Evolutionary conservation across 23 tunicate species (phyloP), one percentile per base, ranked within the genome.

Genomic region (Pegea sp.): DNA sequence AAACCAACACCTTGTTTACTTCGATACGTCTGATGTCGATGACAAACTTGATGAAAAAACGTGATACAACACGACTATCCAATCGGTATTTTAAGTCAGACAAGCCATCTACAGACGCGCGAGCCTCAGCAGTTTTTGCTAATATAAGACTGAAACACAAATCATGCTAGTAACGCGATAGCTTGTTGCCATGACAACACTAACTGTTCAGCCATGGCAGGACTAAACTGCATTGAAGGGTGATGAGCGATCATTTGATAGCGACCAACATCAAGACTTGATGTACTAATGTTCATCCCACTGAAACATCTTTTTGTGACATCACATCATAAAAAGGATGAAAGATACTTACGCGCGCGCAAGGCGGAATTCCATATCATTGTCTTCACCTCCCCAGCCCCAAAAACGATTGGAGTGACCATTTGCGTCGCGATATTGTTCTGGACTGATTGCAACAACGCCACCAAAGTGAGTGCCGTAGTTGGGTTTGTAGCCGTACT

Each of bases 301-400:
- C 46, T 38, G 46, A 8, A n/a, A n/a, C n/a, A n/a, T 38, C 16
- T 38, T 38, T 38, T 38, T 8, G 16, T 38, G 46, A 8, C 46
- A 38, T 38, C 16, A n/a, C n/a, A 52, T 1, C n/a, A 22, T n/a
- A 26, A 56, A 56, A 13, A 26, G 50, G 18, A 16, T 0, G 22
- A 26, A 24, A 56, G 0, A 24, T 23, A 42, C 3, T 26, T 55
- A 79, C 92, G 52, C 67, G 57, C 54, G 54, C 26, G 43, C 44
- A 22, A 88, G 69, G 28, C 97, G 32, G 49, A 64, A 76, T 30
- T 76, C 97, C 90, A 88, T 88, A 32, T 88, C 97, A 51, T 69
- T 69, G 33, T 88, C 97, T 60, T 88, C 97, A 5, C 90, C 78
- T 0, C 97, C 97, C 97, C 97, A 88, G n/a, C 97, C 97, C 97